Evolutionary conservation across 2,797 vertebrate species (phyloP).

Genomic region (Notolepis coatsorum): DNA sequence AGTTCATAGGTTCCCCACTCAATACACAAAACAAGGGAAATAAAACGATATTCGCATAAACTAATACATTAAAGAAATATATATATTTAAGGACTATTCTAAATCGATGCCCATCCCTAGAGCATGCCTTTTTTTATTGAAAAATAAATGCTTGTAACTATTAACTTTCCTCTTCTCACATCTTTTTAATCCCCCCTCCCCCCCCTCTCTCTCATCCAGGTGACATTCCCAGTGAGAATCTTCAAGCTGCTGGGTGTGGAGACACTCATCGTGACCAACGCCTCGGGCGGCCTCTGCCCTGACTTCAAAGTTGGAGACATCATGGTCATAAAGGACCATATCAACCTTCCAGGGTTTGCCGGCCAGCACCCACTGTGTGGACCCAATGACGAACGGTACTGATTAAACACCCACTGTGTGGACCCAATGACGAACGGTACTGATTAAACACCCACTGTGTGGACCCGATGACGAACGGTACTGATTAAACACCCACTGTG

Average conservation of each 20-base stretch:
- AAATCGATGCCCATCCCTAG: no score
- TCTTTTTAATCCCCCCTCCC: not conserved
- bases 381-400: conserved; percentile 80
- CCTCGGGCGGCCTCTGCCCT: conserved; percentile 76
- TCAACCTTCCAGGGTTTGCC: conserved; percentile 79
- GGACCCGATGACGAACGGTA: no score
- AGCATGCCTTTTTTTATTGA: no score
- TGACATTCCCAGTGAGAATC: conserved; percentile 75
- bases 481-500: no score
- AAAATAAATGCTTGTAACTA: no score
- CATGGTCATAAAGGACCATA: conserved; percentile 82
- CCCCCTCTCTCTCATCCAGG: conserved; percentile 48
- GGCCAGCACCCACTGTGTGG: conserved; percentile 78
- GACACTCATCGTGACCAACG: conserved; percentile 75
- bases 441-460: not conserved
- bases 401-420: not conserved
- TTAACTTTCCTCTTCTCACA: not conserved
- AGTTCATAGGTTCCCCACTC: no score
- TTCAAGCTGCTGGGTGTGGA: conserved; percentile 80
- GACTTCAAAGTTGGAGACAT: conserved; percentile 82
- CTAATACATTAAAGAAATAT: no score
- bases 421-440: not conserved
- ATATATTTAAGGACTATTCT: no score
- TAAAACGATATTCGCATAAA: no score
- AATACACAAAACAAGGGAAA: no score